phyloP scores from a whole-genome alignment of 1,140 invertebrate species.

The Drosophila erecta region DNA sequence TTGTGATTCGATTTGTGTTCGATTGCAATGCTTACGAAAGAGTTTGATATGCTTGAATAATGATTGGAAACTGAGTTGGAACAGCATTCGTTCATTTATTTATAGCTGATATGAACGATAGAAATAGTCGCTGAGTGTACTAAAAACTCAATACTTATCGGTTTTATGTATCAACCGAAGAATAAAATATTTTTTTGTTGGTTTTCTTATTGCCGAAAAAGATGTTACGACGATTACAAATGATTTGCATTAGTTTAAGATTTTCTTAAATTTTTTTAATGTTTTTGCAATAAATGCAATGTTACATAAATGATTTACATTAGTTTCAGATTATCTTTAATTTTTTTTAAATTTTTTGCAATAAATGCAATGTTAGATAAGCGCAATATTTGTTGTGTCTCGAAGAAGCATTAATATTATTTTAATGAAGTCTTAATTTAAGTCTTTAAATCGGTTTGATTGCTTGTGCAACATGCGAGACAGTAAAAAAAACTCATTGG shows the following conservation, averaged over 20 bases:
- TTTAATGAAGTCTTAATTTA: background rate
- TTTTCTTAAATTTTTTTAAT: too few relatives aligned
- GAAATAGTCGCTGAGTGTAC: background rate
- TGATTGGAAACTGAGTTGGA: background rate
- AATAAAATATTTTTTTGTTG: too few relatives aligned
- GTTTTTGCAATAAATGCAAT: too few relatives aligned
- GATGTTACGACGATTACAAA: too few relatives aligned
- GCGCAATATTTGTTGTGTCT: too few relatives aligned
- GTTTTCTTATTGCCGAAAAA: too few relatives aligned
- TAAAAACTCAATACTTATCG: background rate
- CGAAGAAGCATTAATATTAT: background rate
- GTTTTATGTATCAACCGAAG: background rate
- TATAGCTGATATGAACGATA: background rate
- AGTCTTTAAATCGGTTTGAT: background rate
- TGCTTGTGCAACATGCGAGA: background rate
- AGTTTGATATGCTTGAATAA: constrained; percentile 16
- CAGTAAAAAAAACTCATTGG: background rate
- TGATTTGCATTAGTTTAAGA: too few relatives aligned
- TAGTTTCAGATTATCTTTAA: too few relatives aligned
- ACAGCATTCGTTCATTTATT: background rate
- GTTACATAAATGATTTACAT: too few relatives aligned
- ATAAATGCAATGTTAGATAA: too few relatives aligned
- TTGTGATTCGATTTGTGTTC: constrained; percentile 22
- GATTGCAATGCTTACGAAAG: constrained; percentile 22
- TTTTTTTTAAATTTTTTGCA: too few relatives aligned